phyloP scores from a whole-genome alignment of 2,888 invertebrate species.

The Diarsia dahlii region DNA sequence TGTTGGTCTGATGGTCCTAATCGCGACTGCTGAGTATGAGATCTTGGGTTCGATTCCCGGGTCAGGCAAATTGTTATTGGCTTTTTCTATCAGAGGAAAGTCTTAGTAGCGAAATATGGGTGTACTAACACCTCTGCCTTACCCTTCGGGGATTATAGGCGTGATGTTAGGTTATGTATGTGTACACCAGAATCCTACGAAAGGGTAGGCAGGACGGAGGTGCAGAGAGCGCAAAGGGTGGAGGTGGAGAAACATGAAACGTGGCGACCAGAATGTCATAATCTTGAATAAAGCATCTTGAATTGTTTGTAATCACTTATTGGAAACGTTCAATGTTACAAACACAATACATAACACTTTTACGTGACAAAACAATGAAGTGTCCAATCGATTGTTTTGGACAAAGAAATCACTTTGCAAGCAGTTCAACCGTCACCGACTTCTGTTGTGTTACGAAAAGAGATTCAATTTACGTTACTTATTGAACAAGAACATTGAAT shows the following conservation, averaged over 20 bases:
- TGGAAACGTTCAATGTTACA: conserved; percentile 16
- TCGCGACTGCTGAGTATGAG: neutral
- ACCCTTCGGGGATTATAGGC: neutral
- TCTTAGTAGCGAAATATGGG: no score
- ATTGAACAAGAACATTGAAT: conserved; percentile 27
- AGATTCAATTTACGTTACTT: conserved; percentile 24
- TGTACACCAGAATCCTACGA: neutral
- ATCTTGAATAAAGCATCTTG: neutral
- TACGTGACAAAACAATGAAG: conserved; percentile 52
- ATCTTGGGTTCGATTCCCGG: neutral
- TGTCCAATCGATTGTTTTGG: conserved; percentile 50
- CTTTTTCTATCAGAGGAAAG: no score
- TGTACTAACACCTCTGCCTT: neutral
- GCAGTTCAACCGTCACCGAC: conserved; percentile 15
- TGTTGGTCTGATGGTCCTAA: neutral
- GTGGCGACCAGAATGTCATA: neutral
- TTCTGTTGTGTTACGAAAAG: conserved; percentile 23
- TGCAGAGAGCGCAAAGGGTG: neutral
- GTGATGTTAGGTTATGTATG: neutral
- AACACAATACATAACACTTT: conserved; percentile 26
- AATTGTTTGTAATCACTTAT: conserved; percentile 1
- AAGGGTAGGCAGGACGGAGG: neutral
- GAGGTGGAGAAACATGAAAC: neutral
- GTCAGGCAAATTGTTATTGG: no score
- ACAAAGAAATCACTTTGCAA: conserved; percentile 50